Conservation (phyloP, 1,140 invertebrate species). For the Drosophila mojavensis region DNA sequence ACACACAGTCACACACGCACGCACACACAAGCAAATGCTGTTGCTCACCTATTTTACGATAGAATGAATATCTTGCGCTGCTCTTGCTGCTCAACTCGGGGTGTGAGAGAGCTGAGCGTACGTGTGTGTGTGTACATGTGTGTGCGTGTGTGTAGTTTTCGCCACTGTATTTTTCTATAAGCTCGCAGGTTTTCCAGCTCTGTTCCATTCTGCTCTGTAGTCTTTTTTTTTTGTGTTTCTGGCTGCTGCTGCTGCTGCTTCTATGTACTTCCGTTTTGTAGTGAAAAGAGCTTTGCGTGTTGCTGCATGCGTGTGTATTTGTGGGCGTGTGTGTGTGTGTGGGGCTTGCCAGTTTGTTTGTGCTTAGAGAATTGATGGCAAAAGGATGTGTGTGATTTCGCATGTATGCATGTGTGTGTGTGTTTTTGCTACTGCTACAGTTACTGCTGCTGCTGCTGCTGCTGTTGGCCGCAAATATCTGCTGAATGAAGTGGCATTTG, state of each 20-base stretch:
- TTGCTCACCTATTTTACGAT: conserved; percentile 80
- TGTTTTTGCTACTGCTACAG: conserved; percentile 44
- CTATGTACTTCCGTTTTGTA: conserved; percentile 80
- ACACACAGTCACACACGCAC: conserved; percentile 18
- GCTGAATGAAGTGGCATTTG: conserved; percentile 79
- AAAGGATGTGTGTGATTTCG: conserved; percentile 81
- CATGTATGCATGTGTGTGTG: conserved; percentile 39
- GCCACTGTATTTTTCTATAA: conserved; percentile 79
- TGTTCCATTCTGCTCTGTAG: conserved; percentile 25
- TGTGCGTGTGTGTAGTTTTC: conserved; percentile 63
- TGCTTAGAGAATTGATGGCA: conserved; percentile 81
- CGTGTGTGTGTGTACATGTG: conserved; percentile 16
- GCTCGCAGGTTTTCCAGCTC: conserved; percentile 58
- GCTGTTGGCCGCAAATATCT: conserved; percentile 72
- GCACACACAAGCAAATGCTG: conserved; percentile 26
- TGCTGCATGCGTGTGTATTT: conserved; percentile 59
- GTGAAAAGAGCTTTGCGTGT: conserved; percentile 81
- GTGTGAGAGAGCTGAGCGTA: conserved; percentile 5
- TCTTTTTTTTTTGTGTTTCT: conserved; percentile 55
- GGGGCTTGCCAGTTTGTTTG: conserved; percentile 71
- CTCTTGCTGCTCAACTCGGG: conserved; percentile 36
- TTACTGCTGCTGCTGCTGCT: conserved; percentile 32
- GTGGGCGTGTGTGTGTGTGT: conserved; percentile 35
- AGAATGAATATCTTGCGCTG: conserved; percentile 78
- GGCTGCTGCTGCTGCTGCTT: conserved; percentile 65